Evolutionary conservation across 1,140 invertebrate species (phyloP), one percentile per base, ranked within the genome.

Genomic region (Leptopilina boulardi): DNA sequence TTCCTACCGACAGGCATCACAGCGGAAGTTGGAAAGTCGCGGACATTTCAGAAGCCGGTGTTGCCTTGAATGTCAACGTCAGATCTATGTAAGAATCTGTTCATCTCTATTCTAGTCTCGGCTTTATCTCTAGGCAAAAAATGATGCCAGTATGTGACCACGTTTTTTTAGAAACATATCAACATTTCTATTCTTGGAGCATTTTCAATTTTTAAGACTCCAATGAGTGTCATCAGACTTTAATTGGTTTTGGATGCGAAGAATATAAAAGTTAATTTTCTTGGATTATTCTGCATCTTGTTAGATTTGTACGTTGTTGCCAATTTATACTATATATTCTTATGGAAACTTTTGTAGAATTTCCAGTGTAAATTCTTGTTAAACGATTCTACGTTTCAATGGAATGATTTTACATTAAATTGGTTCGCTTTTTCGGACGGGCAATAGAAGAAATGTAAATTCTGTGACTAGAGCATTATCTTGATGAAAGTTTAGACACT

Each of bases 61-160:
- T 70, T 56, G 51, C 70, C 30, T 73, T 77, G 78, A 80, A 80
- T 80, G 77, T 80, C 74, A 80, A 80, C 75, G 75, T 41, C 66
- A 23, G 56, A 77, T 75, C 73, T n/a, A n/a, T 77, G 44, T 73
- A 75, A 11, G 41, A 42, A 42, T 42, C 41, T 42, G 41, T 71
- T 38, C 76, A 42, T 75, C 75, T 80, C 73, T 77, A 80, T 80
- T 80, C 74, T 23, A 51, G 34, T 59, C 73, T 30, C 19, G 73
- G 13, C 44, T 77, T 80, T 71, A 44, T 73, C 71, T 76, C 59
- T 30, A 66, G 73, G 74, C 71, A 75, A 10, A 10, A 10, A 19
- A 77, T 73, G 73, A 76, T 77, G 54, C 47, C 41, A 77, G 30
- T 59, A 11, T 56, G 42, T 70, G 77, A 77, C 66, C 73, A 73